phyloP scores from a whole-genome alignment of 2,888 invertebrate genomes.

The Trachelus iudaicus region DNA sequence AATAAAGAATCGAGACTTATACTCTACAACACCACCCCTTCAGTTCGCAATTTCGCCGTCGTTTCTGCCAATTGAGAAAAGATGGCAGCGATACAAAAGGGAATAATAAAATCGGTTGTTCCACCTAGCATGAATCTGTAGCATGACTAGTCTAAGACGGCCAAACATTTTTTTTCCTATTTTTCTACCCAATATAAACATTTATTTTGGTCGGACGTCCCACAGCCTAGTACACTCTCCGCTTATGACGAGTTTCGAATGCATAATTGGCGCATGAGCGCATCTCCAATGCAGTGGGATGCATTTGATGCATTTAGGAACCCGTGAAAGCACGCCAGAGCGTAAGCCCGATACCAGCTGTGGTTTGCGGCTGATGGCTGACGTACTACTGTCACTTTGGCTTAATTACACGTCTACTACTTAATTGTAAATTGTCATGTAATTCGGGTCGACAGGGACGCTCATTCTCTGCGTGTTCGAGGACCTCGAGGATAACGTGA shows the following conservation, averaged over 20 bases:
- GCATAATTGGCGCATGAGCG: background rate
- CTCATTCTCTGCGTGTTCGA: background rate
- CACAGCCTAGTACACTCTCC: conserved; percentile 16
- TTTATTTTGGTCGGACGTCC: background rate
- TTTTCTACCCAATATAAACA: background rate
- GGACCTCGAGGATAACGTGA: background rate
- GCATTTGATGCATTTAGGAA: conserved; percentile 22
- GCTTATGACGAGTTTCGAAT: conserved; percentile 4
- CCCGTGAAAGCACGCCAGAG: conserved; percentile 23
- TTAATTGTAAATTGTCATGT: conserved; percentile 37
- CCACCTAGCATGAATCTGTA: conserved; percentile 31
- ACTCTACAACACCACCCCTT: background rate
- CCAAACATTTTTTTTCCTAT: conserved; percentile 24
- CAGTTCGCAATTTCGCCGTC: background rate
- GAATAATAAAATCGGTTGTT: conserved; percentile 30
- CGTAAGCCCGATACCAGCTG: conserved; percentile 24
- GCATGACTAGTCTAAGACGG: conserved; percentile 28
- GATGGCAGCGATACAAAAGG: background rate
- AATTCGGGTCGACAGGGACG: conserved; percentile 22
- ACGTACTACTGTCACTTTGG: conserved; percentile 29
- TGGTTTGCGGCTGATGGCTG: conserved; percentile 21
- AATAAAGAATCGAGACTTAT: background rate
- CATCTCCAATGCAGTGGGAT: conserved; percentile 7
- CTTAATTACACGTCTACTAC: conserved; percentile 33
- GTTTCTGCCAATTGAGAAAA: background rate